Percentiles rank a stretch among this genome's conserved stretches.
Conservation (phyloP, 2,113 vertebrate genomes). For the Semnornis frantzii region DNA sequence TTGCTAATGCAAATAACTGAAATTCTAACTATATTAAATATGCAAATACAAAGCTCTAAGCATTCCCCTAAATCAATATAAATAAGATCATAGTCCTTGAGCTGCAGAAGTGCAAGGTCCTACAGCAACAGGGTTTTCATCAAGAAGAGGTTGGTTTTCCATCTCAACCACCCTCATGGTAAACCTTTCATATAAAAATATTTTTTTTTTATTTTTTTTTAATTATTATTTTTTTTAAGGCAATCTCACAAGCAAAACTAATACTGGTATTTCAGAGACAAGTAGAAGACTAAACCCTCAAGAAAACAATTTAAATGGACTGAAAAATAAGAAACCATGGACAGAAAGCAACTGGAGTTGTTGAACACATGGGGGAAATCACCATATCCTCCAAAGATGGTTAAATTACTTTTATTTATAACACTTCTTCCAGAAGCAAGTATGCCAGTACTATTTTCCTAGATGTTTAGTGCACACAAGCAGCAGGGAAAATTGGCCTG, state of each 20-base stretch:
- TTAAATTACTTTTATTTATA: neutral
- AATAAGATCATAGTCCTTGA: constrained; percentile 20
- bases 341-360: neutral
- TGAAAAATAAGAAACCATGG: neutral
- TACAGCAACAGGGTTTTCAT: neutral
- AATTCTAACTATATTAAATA: constrained; percentile 53
- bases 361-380: neutral
- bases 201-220: neutral
- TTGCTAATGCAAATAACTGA: constrained; percentile 45
- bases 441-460: neutral
- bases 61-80: constrained; percentile 38
- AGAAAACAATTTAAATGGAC: neutral
- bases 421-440: neutral
- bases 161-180: neutral
- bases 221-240: neutral
- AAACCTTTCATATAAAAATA: constrained; percentile 12
- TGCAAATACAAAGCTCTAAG: constrained; percentile 11
- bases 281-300: neutral
- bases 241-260: neutral
- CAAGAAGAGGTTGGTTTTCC: neutral
- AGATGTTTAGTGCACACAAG: neutral
- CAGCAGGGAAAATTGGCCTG: neutral
- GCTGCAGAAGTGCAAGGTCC: neutral
- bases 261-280: neutral
- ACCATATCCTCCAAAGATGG: neutral